Evolutionary conservation across 2,888 invertebrate species (phyloP), one percentile per base, ranked within the genome.

Genomic region (Ctena decussata): DNA sequence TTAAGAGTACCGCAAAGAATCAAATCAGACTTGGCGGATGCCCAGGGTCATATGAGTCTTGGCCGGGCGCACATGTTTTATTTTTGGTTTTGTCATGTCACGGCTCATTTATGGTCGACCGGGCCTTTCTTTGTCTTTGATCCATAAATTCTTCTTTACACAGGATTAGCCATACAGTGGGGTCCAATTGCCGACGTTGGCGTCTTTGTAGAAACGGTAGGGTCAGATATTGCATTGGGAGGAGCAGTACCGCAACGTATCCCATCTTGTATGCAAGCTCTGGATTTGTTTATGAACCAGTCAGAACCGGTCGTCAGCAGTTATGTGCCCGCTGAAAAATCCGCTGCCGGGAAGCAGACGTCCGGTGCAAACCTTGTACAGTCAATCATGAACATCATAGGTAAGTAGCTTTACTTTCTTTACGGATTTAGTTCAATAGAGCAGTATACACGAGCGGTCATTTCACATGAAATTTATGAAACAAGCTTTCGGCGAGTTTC

Each of bases 101-200:
- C n/a, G n/a, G n/a, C n/a, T n/a, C n/a, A n/a, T n/a, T n/a, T n/a
- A n/a, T n/a, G n/a, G n/a, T n/a, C n/a, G 41, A 41, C 8, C 6
- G 15, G 41, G 15, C 41, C 41, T 41, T 41, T 41, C 15, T 41
- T 11, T 41, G 8, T 15, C 15, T 41, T 41, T 41, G 15, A 41
- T 11, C 8, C 15, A 41, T 41, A 41, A 41, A 11, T 41, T 41
- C 6, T 11, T 41, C 6, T 41, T 49, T 49, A 18, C 2, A 49
- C 84, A 96, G 96, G 95, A 0, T 95, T 97, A 75, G 98, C 99
- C 60, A 98, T 99, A 93, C 99, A 99, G 96, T 99, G 99, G 99
- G 99, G 99, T 90, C 99, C 99, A 84, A 98, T 99, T 93, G 99
- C 99, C 80, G 99, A 99, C 95, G 99, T 99, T 57, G 99, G 99